These are phyloP conservation scores for Rousettus leschenaultii DNA, from an alignment of 2,113 vertebrate species.

Conservation along the genomic window DNA sequence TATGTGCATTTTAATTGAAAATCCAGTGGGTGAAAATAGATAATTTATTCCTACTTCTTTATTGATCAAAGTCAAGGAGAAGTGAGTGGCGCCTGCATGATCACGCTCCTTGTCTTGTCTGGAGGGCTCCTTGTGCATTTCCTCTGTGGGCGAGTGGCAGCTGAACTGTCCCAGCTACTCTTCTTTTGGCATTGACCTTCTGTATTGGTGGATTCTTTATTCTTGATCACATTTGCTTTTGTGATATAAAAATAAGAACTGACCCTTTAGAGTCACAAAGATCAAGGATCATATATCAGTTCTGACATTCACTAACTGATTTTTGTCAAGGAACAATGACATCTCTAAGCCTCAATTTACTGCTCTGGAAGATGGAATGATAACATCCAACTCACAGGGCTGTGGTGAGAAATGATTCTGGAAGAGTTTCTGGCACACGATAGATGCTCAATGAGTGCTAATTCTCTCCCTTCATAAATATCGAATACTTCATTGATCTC, in stretches of 20 bases:
- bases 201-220: neutral
- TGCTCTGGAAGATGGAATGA: neutral
- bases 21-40: neutral
- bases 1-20: neutral
- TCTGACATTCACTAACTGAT: neutral
- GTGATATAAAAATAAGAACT: neutral
- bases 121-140: neutral
- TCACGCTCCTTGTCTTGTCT: neutral
- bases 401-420: neutral
- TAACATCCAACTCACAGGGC: neutral
- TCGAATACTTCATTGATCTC: neutral
- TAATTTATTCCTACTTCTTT: neutral
- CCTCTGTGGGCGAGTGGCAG: accelerated
- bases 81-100: accelerated
- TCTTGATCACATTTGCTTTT: neutral
- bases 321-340: neutral
- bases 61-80: neutral
- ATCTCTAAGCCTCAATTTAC: neutral
- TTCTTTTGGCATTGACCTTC: neutral
- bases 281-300: neutral
- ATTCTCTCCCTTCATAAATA: neutral
- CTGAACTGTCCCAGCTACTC: accelerated
- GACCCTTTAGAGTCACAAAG: neutral
- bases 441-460: neutral
- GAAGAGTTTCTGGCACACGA: neutral